phyloP scores from a whole-genome alignment of 2,888 invertebrate species.

The Lithophane leautieri region DNA sequence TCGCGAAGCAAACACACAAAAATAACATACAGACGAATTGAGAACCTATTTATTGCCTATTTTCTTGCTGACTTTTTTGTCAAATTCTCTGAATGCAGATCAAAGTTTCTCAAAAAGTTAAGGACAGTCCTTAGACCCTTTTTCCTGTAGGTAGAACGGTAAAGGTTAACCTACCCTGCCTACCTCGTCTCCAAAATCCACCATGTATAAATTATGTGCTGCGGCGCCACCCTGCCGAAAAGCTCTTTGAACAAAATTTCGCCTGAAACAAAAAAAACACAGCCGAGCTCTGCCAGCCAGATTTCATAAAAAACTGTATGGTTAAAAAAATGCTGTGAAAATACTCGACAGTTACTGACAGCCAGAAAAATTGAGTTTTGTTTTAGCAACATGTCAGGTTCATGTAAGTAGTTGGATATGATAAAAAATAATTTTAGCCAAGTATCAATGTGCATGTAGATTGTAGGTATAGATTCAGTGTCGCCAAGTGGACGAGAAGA shows the following conservation, averaged over 20 bases:
- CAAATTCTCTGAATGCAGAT: no score
- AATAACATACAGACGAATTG: no score
- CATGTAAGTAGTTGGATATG: neutral
- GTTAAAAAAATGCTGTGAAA: neutral
- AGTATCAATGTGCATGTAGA: slow-evolving; percentile 3
- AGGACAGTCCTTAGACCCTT: no score
- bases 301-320: neutral
- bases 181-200: no score
- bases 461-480: neutral
- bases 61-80: no score
- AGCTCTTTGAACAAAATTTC: neutral
- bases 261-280: neutral
- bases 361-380: neutral
- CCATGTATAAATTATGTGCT: no score
- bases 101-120: no score
- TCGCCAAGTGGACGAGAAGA: neutral
- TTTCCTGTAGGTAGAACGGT: no score
- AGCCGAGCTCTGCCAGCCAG: neutral
- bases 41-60: no score
- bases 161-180: no score
- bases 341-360: neutral
- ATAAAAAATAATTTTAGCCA: slow-evolving; percentile 3
- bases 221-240: neutral
- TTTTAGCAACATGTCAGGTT: slow-evolving; percentile 7
- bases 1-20: no score